phyloP scores from a whole-genome alignment of 2,888 invertebrate genomes.

The Abrostola triplasia region DNA sequence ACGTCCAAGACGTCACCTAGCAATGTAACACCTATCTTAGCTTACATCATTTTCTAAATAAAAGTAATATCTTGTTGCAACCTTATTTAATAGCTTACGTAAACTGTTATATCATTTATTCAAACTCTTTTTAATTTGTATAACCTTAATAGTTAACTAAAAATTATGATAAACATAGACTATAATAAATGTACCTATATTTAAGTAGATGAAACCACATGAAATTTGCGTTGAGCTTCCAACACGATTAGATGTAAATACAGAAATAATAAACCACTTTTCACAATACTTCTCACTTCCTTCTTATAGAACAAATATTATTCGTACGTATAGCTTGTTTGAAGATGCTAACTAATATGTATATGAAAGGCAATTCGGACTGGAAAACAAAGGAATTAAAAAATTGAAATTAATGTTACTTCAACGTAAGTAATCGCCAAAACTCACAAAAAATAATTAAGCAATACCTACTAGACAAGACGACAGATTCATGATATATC shows the following conservation, averaged over 20 bases:
- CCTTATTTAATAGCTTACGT: constrained; percentile 25
- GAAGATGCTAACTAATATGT: constrained; percentile 32
- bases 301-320: constrained; percentile 35
- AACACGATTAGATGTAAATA: constrained; percentile 89
- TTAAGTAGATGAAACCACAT: constrained; percentile 79
- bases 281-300: constrained; percentile 50
- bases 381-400: not conserved
- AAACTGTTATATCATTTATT: constrained; percentile 24
- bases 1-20: too few relatives aligned
- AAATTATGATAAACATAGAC: constrained; percentile 63
- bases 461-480: too few relatives aligned
- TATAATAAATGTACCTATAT: constrained; percentile 59
- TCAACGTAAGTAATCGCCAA: too few relatives aligned
- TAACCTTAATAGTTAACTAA: constrained; percentile 55
- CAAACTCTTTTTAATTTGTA: constrained; percentile 13
- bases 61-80: constrained; percentile 16
- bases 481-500: too few relatives aligned
- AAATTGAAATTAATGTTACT: not conserved
- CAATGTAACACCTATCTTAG: too few relatives aligned
- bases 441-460: too few relatives aligned
- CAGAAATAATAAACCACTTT: constrained; percentile 69
- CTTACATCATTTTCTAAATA: not conserved
- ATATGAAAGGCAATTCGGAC: not conserved
- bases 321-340: constrained; percentile 15
- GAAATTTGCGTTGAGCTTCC: constrained; percentile 89